Conservation (phyloP, 2,888 invertebrate species). For the Diadegma fenestrale region DNA sequence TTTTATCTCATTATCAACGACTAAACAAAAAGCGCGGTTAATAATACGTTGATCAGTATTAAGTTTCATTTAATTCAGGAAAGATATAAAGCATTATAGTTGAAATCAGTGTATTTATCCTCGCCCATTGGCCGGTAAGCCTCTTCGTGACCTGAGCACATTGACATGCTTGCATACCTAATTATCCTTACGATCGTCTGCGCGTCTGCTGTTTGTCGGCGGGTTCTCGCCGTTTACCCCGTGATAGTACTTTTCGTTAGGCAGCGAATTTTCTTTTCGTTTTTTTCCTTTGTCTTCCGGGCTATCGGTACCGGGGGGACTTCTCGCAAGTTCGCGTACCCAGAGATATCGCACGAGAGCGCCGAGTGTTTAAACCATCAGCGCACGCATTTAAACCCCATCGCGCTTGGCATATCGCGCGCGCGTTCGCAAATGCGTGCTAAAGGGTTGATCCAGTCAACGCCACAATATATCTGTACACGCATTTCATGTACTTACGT, state of each 20-base stretch:
- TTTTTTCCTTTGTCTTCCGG: slow-evolving; percentile 50
- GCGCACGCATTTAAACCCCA: slow-evolving; percentile 36
- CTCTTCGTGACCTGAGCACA: slow-evolving; percentile 57
- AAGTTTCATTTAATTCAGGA: background rate
- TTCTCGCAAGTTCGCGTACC: slow-evolving; percentile 46
- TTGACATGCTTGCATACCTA: slow-evolving; percentile 64
- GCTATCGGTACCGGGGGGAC: slow-evolving; percentile 60
- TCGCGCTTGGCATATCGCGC: slow-evolving; percentile 48
- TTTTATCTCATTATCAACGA: background rate
- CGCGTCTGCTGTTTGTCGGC: slow-evolving; percentile 31
- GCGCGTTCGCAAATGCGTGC: slow-evolving; percentile 20
- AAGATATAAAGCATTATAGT: slow-evolving; percentile 49
- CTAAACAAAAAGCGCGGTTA: background rate
- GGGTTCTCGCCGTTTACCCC: slow-evolving; percentile 29
- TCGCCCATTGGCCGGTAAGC: slow-evolving; percentile 5
- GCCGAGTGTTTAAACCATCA: slow-evolving; percentile 59
- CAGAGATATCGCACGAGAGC: slow-evolving; percentile 53
- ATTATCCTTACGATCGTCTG: slow-evolving; percentile 63
- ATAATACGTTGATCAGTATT: background rate
- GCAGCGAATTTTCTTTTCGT: slow-evolving; percentile 31
- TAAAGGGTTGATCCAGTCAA: slow-evolving; percentile 35
- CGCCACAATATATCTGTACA: slow-evolving; percentile 12
- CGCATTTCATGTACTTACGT: background rate
- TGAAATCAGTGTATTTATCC: slow-evolving; percentile 49
- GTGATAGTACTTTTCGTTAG: slow-evolving; percentile 45